A percentile compares a stretch with the other conserved stretches of the same genome.
Conservation (phyloP, 2,888 invertebrate genomes). For the Lissonota sp. region DNA sequence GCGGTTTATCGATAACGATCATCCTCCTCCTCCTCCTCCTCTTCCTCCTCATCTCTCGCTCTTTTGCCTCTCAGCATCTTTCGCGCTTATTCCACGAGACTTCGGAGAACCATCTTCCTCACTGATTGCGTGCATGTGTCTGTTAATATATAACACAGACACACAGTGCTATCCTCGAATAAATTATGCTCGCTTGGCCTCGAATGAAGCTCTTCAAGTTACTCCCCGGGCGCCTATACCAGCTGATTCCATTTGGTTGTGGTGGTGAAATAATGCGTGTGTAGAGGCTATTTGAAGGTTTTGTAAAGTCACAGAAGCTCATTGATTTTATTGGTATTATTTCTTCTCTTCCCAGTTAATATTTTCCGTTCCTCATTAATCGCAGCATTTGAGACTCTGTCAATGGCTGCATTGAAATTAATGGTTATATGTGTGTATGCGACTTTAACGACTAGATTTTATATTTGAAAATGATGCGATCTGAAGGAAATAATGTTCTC, state of each 20-base stretch:
- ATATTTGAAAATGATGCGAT: too few relatives aligned
- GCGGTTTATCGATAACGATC: slow-evolving; percentile 67
- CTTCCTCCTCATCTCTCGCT: too few relatives aligned
- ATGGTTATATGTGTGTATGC: too few relatives aligned
- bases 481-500: too few relatives aligned
- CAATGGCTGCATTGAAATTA: too few relatives aligned
- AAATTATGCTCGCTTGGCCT: slow-evolving; percentile 62
- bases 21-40: slow-evolving; percentile 48
- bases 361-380: background rate
- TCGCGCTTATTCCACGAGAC: slow-evolving; percentile 44
- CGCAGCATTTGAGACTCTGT: background rate
- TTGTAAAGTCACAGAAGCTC: background rate
- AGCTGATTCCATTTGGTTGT: background rate
- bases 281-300: background rate
- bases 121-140: slow-evolving; percentile 11
- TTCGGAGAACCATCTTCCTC: slow-evolving; percentile 51
- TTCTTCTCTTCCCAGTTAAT: background rate
- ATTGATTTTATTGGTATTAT: slow-evolving; percentile 10
- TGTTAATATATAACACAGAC: slow-evolving; percentile 2
- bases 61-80: slow-evolving; percentile 1
- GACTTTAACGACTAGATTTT: too few relatives aligned
- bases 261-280: too few relatives aligned
- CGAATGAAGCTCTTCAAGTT: slow-evolving; percentile 73
- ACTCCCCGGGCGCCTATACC: slow-evolving; percentile 50
- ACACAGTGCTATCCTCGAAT: slow-evolving; percentile 49